phyloP scores from a whole-genome alignment of 2,797 vertebrate species.

The Brotula barbata region DNA sequence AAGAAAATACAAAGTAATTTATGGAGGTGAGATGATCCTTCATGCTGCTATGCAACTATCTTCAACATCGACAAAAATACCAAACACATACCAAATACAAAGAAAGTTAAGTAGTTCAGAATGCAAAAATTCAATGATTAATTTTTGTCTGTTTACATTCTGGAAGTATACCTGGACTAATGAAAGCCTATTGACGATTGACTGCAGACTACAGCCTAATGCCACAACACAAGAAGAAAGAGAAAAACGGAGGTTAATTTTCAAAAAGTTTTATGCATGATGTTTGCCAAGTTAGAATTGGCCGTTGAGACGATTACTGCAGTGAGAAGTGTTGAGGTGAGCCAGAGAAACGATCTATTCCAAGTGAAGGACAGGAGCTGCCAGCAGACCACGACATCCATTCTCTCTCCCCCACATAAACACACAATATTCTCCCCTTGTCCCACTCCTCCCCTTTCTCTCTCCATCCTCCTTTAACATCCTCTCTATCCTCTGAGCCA shows the following conservation, averaged over 20 bases:
- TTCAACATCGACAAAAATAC: background rate
- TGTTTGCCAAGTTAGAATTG: conserved; percentile 35
- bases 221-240: background rate
- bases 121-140: too few species aligned
- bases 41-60: too few species aligned
- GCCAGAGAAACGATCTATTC: conserved; percentile 51
- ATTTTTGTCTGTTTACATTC: too few species aligned
- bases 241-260: conserved; percentile 1
- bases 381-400: conserved; percentile 41
- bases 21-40: too few species aligned
- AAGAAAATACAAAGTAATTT: too few species aligned
- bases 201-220: too few species aligned
- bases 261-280: conserved; percentile 37
- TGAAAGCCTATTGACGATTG: too few species aligned
- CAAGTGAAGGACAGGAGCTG: conserved; percentile 52
- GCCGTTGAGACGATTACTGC: conserved; percentile 43
- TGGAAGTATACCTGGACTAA: too few species aligned
- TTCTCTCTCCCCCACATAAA: conserved; percentile 18
- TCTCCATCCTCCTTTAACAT: conserved; percentile 53
- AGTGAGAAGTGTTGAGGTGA: conserved; percentile 45
- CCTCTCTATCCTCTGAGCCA: conserved; percentile 60
- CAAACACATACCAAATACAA: too few species aligned
- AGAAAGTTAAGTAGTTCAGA: too few species aligned
- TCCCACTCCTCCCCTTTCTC: conserved; percentile 22
- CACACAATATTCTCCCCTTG: conserved; percentile 35